These are phyloP conservation scores for Drosophila bifasciata DNA, from an alignment of 1,140 invertebrate species.

Conservation along the genomic window DNA sequence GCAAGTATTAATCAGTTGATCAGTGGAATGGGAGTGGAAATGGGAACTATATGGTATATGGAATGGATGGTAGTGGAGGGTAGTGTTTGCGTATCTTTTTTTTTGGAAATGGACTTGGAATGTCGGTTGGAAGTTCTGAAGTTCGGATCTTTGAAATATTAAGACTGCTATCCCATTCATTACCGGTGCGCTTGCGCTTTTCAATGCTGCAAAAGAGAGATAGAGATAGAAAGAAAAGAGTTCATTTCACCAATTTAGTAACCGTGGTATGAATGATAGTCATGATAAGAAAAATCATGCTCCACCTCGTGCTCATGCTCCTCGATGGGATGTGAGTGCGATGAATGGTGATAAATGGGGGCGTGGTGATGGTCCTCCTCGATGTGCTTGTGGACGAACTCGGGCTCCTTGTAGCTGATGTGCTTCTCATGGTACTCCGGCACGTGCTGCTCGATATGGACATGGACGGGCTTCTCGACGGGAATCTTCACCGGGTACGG, in stretches of 20 bases:
- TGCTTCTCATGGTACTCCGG: conserved; percentile 82
- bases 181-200: conserved; percentile 16
- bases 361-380: conserved; percentile 75
- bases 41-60: conserved; percentile 36
- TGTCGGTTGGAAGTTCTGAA: conserved; percentile 14
- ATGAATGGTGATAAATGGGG: conserved; percentile 63
- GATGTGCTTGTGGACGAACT: conserved; percentile 78
- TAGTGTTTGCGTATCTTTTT: conserved; percentile 33
- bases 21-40: conserved; percentile 33
- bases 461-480: conserved; percentile 85
- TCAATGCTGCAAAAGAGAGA: conserved; percentile 75
- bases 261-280: conserved; percentile 73
- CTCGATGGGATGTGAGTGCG: conserved; percentile 69
- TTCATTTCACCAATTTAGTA: conserved; percentile 77
- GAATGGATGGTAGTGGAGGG: conserved; percentile 19
- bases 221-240: conserved; percentile 62
- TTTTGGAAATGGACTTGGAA: conserved; percentile 39
- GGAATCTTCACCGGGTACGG: conserved; percentile 86
- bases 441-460: conserved; percentile 84
- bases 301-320: conserved; percentile 78
- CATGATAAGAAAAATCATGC: conserved; percentile 78
- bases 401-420: conserved; percentile 79
- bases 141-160: conserved; percentile 8
- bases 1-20: conserved; percentile 36
- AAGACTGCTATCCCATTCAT: conserved; percentile 61